Conservation (phyloP, 2,888 invertebrate genomes). For the Gasteruption jaculator region DNA sequence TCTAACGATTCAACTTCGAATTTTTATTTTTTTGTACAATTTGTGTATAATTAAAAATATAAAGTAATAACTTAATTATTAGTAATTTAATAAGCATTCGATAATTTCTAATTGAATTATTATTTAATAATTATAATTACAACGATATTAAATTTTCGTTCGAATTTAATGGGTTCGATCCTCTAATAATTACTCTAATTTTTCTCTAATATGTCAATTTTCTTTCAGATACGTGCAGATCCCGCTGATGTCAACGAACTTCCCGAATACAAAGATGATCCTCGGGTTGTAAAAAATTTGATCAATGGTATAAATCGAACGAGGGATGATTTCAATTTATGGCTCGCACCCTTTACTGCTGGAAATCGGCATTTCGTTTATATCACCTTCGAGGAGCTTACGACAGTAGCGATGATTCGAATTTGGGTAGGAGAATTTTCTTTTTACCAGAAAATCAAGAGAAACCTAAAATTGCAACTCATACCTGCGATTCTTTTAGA, state of each 20-base stretch:
- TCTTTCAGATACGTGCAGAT: slow-evolving; percentile 54
- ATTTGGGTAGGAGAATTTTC: slow-evolving; percentile 60
- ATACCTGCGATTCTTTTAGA: slow-evolving; percentile 55
- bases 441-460: background rate
- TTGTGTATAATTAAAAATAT: no score
- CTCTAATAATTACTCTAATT: slow-evolving; percentile 7
- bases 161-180: no score
- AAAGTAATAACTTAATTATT: no score
- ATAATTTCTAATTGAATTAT: no score
- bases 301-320: slow-evolving; percentile 70
- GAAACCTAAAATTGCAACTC: background rate
- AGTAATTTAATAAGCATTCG: no score
- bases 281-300: slow-evolving; percentile 61
- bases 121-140: background rate
- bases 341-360: slow-evolving; percentile 65
- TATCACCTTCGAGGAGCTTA: slow-evolving; percentile 57
- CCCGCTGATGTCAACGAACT: slow-evolving; percentile 63
- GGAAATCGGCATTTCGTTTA: slow-evolving; percentile 61
- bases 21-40: no score
- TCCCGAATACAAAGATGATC: slow-evolving; percentile 64
- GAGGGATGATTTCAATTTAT: slow-evolving; percentile 72
- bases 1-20: no score
- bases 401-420: slow-evolving; percentile 61
- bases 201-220: slow-evolving; percentile 1
- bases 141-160: no score